Base-by-base conservation (phyloP, 2,797 vertebrate genomes). In the Momotus momota region DNA sequence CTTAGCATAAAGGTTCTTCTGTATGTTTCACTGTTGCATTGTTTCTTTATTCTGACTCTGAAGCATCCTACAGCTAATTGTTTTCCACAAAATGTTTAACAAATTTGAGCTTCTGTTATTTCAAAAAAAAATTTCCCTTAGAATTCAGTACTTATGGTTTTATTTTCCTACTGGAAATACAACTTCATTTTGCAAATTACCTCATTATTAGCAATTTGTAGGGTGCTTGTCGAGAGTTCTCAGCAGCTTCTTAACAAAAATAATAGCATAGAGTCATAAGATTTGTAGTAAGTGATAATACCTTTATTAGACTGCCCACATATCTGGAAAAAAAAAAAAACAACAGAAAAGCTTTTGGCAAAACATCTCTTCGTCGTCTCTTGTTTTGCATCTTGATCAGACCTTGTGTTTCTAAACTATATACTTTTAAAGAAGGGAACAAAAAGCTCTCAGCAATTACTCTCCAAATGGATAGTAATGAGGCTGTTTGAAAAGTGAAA, bases 141-240 rank as follows among this genome's bases (percentile, higher is more conserved):
- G n/a, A 91, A 81, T 69, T 79, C n/a, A 48, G 26, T 87, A 40
- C 14, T 58, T 78, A 86, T 6, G 8, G n/a, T 84, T 96, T 96
- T 77, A 72, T 94, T 95, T 97, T 86, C 91, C 58, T 78, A 85
- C 61, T 70, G 66, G 83, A 95, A 95, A 93, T 51, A 83, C 41
- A 81, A 88, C 85, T 69, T 90, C 29, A 75, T 43, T 91, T 95
- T 91, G 86, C 75, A 92, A 88, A 97, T 93, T 55, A 71, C 77
- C 43, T 97, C 62, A 38, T 96, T 94, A 95, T 94, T 97, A 95
- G 88, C 65, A 88, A 75, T 97, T 92, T 87, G 73, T 67, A 91
- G 38, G 69, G 31, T 93, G 84, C 91, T 93, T 96, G 91, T 85
- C 90, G 55, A 90, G 55, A 90, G n/a, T 93, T 95, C 86, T 88